Conservation (phyloP, 2,113 vertebrate species). For the Barbus barbus region DNA sequence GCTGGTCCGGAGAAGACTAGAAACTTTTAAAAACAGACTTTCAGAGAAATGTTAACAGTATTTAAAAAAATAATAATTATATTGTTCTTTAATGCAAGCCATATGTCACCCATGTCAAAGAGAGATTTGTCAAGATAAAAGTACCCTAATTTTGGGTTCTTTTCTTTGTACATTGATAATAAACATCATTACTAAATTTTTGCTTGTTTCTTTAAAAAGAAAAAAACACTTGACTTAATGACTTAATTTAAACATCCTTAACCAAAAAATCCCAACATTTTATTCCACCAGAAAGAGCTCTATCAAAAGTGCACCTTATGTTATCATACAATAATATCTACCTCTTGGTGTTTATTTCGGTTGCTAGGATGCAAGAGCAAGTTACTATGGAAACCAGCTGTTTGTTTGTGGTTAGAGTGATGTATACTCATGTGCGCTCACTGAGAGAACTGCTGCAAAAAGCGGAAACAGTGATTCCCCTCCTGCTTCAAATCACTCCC, state of each 20-base stretch:
- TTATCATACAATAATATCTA: neutral
- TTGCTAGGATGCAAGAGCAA: conserved; percentile 37
- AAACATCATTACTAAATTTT: no score
- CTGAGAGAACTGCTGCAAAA: conserved; percentile 13
- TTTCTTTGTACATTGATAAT: no score
- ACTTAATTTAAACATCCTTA: neutral
- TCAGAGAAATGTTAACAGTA: neutral
- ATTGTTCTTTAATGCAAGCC: neutral
- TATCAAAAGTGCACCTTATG: neutral
- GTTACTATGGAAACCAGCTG: conserved; percentile 40
- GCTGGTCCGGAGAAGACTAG: neutral
- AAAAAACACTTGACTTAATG: no score
- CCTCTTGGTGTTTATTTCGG: neutral
- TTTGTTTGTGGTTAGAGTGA: conserved; percentile 41
- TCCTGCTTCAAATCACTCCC: neutral
- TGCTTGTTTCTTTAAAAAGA: no score
- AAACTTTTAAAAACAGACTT: neutral
- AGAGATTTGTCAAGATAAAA: neutral
- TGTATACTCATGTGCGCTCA: neutral
- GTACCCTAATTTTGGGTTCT: no score
- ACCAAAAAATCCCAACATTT: neutral
- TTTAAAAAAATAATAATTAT: no score
- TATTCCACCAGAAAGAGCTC: neutral
- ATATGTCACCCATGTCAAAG: neutral
- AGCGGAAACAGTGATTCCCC: neutral